phyloP scores from a whole-genome alignment of 2,113 vertebrate species.

The Stictonetta naevosa region DNA sequence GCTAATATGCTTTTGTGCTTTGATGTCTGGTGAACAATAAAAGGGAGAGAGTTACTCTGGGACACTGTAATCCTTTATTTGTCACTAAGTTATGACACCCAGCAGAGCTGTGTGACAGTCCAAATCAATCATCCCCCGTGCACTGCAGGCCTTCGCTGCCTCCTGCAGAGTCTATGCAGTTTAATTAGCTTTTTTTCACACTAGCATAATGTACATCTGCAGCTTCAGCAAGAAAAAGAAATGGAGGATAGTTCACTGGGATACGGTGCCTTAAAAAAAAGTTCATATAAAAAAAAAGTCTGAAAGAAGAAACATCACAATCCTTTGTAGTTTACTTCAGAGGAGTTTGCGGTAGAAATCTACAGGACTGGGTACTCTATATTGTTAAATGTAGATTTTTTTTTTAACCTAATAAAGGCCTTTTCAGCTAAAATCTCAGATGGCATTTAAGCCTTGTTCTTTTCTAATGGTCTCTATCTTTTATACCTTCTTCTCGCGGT shows the following conservation, averaged over 20 bases:
- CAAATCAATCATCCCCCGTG: constrained; percentile 81
- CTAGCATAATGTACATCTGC: constrained; percentile 77
- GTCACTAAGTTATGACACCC: constrained; percentile 86
- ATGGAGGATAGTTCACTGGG: constrained; percentile 66
- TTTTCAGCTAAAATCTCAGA: constrained; percentile 51
- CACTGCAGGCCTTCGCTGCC: constrained; percentile 77
- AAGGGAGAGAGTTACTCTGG: constrained; percentile 80
- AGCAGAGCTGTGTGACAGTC: constrained; percentile 84
- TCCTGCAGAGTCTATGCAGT: constrained; percentile 78
- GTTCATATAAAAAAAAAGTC: constrained; percentile 70
- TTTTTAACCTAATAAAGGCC: constrained; percentile 35
- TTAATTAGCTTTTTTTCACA: constrained; percentile 85
- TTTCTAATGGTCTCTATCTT: constrained; percentile 41
- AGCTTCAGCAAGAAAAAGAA: constrained; percentile 81
- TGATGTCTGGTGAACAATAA: constrained; percentile 90
- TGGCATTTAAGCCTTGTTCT: constrained; percentile 60
- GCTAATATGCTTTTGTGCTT: constrained; percentile 90
- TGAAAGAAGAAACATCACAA: constrained; percentile 74
- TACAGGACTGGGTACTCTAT: constrained; percentile 47
- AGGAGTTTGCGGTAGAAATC: constrained; percentile 59
- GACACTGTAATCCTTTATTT: constrained; percentile 86
- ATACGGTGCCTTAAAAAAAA: constrained; percentile 60
- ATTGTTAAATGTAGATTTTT: constrained; percentile 60
- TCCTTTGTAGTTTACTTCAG: constrained; percentile 78
- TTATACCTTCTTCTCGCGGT: constrained; percentile 27